Evolutionary conservation across 2,888 invertebrate species (phyloP), one percentile per base, ranked within the genome.

Genomic region (Steinernema scapterisci): DNA sequence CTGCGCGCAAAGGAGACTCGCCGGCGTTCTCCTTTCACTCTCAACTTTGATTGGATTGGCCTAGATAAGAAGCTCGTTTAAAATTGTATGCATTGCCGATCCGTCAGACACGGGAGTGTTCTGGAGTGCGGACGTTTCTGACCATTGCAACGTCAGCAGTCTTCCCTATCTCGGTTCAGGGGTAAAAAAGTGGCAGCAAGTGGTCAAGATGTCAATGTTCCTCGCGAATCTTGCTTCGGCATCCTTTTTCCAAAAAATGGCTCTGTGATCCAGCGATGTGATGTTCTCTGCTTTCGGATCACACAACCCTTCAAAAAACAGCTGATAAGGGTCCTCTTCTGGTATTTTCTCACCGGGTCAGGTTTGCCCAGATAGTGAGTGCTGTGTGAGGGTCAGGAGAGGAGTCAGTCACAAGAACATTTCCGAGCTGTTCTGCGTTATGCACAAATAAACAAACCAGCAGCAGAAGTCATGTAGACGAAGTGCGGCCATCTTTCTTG

Each of bases 21-120:
- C 27, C 63, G 63, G 63, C 63, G 63, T 63, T 63, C 63, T 63
- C 63, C 63, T 63, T 63, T 63, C 63, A 63, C 63, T 63, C 63
- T 63, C 63, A 63, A 63, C 38, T 63, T 63, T 63, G 63, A 63
- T 63, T 63, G 63, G 63, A 63, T 63, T 63, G 63, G 63, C 63
- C 63, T 63, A 63, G 63, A 63, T 63, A 63, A 63, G 63, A 63
- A 63, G 63, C 63, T 63, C 63, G 63, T 63, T 63, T 63, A 27
- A 31, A 63, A 63, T 63, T 63, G 63, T 63, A 63, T 63, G 63
- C 63, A 63, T 63, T 63, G 63, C 63, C 63, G 63, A 63, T 63
- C 63, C 63, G 25, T 27, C 63, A 31, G 63, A 63, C 63, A 63
- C 63, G 63, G 63, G 63, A 63, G 38, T 63, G 21, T 63, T 21